Percentiles rank a stretch among this genome's conserved stretches.
These are phyloP conservation scores for Zaprionus inermis DNA, from an alignment of 1,140 invertebrate species.

Conservation along the genomic window DNA sequence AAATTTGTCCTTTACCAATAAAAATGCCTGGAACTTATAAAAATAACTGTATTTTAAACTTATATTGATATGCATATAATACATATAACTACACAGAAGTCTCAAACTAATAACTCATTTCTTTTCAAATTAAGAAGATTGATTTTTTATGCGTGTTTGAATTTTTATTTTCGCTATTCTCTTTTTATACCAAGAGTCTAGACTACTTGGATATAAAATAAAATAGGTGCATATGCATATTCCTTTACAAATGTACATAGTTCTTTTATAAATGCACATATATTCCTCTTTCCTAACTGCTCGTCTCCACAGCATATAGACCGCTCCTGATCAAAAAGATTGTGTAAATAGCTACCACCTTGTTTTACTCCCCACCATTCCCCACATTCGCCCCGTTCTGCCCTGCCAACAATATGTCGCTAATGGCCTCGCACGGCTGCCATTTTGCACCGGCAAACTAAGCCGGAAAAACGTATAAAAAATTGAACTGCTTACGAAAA, in stretches of 20 bases:
- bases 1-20: too few relatives aligned
- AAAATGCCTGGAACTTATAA: too few relatives aligned
- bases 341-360: conserved; percentile 53
- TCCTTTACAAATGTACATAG: not conserved
- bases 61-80: too few relatives aligned
- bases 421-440: conserved; percentile 55
- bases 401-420: conserved; percentile 53
- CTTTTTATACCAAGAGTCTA: too few relatives aligned
- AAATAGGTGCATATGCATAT: not conserved
- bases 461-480: conserved; percentile 69
- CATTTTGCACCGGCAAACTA: conserved; percentile 44
- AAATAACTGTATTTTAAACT: too few relatives aligned
- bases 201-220: too few relatives aligned
- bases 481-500: conserved; percentile 77
- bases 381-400: not conserved
- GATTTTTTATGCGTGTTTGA: too few relatives aligned
- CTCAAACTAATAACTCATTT: too few relatives aligned
- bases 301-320: too few relatives aligned
- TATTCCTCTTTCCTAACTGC: not conserved
- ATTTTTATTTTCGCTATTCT: too few relatives aligned
- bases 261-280: not conserved
- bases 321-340: conserved; percentile 52
- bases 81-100: too few relatives aligned
- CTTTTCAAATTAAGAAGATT: too few relatives aligned
- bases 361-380: not conserved